These are phyloP conservation scores for Drosophila azteca DNA, from an alignment of 1,140 invertebrate genomes.

Conservation along the genomic window DNA sequence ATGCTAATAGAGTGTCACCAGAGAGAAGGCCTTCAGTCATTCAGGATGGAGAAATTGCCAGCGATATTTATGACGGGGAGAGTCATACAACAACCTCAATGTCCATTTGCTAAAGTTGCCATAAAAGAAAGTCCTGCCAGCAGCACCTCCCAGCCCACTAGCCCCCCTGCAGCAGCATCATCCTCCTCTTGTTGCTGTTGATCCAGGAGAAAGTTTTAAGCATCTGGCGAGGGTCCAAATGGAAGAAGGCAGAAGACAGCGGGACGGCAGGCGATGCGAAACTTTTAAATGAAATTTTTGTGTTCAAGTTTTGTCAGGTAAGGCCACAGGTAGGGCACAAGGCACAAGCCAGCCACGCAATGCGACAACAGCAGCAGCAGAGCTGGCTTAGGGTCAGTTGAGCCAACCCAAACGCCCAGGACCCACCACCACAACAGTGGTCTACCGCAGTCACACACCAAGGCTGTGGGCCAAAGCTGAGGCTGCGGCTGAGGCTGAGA, in stretches of 20 bases:
- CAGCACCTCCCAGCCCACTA: background rate
- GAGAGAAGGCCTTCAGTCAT: constrained; percentile 13
- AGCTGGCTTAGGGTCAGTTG: constrained; percentile 69
- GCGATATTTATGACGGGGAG: constrained; percentile 65
- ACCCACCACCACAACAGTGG: constrained; percentile 44
- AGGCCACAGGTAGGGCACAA: constrained; percentile 21
- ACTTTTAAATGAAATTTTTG: constrained; percentile 82
- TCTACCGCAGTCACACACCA: constrained; percentile 52
- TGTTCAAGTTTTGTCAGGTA: constrained; percentile 79
- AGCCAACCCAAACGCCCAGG: constrained; percentile 13
- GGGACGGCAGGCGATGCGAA: constrained; percentile 39
- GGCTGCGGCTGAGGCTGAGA: too few relatives aligned
- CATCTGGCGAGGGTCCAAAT: constrained; percentile 65
- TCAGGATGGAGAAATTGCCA: constrained; percentile 34
- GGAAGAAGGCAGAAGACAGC: constrained; percentile 32
- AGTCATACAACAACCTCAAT: constrained; percentile 71
- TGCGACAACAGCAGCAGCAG: constrained; percentile 38
- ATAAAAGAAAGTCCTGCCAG: constrained; percentile 52
- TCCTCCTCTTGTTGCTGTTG: background rate
- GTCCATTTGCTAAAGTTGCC: constrained; percentile 76
- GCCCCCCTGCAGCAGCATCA: too few relatives aligned
- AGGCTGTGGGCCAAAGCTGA: background rate
- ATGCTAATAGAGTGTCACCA: constrained; percentile 67
- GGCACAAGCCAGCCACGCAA: constrained; percentile 30
- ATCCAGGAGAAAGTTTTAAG: constrained; percentile 52